A percentile compares a stretch with the other conserved stretches of the same genome.
phyloP scores from a whole-genome alignment of 2,888 invertebrate species.

The Priapulus caudatus region DNA sequence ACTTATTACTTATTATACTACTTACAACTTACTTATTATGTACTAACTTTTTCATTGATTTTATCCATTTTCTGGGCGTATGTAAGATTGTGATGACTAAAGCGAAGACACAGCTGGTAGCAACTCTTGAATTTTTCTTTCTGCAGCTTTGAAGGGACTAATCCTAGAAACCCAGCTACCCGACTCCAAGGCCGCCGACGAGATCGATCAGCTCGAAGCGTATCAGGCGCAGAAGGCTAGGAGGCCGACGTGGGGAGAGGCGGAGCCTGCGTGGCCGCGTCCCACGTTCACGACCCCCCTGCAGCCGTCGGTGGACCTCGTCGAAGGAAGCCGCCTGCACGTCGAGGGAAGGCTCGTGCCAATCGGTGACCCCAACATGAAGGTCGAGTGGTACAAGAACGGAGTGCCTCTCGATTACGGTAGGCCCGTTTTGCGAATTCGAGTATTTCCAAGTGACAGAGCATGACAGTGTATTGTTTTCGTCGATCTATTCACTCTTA shows the following conservation, averaged over 20 bases:
- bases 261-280: background rate
- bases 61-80: too few species aligned
- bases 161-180: background rate
- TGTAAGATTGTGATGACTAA: too few species aligned
- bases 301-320: conserved; percentile 80
- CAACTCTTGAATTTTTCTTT: too few species aligned
- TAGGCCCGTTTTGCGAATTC: too few species aligned
- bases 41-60: too few species aligned
- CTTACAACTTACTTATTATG: too few species aligned
- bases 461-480: too few species aligned
- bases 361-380: conserved; percentile 41
- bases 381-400: conserved; percentile 44
- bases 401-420: conserved; percentile 40
- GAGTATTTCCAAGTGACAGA: too few species aligned
- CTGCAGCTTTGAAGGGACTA: background rate
- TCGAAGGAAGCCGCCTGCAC: conserved; percentile 81
- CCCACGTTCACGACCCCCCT: conserved; percentile 85
- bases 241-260: background rate
- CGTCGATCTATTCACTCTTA: too few species aligned
- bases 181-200: conserved; percentile 45
- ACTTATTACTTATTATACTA: too few species aligned
- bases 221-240: conserved; percentile 58
- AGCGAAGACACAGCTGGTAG: too few species aligned
- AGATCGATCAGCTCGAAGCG: conserved; percentile 78
- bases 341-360: conserved; percentile 88